phyloP scores from a whole-genome alignment of 2,113 vertebrate genomes.

The Apeltes quadracus region DNA sequence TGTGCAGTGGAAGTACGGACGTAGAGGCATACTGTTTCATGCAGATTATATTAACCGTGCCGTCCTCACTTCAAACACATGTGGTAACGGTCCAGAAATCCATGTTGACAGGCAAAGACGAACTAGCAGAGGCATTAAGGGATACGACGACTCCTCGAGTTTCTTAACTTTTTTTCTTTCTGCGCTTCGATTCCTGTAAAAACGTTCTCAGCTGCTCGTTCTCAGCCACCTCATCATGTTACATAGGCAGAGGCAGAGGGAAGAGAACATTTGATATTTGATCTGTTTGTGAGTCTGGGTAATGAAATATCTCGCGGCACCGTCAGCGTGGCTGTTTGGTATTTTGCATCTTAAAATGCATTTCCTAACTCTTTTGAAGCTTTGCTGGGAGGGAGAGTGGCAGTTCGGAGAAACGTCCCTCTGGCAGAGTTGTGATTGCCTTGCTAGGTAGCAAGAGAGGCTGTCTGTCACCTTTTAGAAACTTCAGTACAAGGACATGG shows the following conservation, averaged over 20 bases:
- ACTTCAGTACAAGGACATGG: slow-evolving; percentile 73
- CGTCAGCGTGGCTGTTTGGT: slow-evolving; percentile 61
- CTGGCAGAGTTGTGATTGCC: slow-evolving; percentile 58
- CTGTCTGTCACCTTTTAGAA: slow-evolving; percentile 74
- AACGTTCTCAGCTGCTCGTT: slow-evolving; percentile 63
- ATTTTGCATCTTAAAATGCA: slow-evolving; percentile 68
- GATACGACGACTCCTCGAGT: slow-evolving; percentile 65
- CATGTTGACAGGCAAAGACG: slow-evolving; percentile 65
- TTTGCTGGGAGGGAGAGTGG: slow-evolving; percentile 45
- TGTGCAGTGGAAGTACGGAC: slow-evolving; percentile 24
- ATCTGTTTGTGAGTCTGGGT: slow-evolving; percentile 64
- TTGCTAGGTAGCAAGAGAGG: slow-evolving; percentile 48
- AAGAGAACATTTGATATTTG: slow-evolving; percentile 65
- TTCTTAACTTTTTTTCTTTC: slow-evolving; percentile 56
- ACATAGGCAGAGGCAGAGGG: slow-evolving; percentile 61
- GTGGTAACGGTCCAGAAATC: slow-evolving; percentile 58
- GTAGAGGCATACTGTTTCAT: slow-evolving; percentile 57
- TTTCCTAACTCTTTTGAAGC: slow-evolving; percentile 58
- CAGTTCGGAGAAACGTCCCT: slow-evolving; percentile 36
- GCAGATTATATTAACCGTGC: slow-evolving; percentile 60
- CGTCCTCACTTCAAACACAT: slow-evolving; percentile 71
- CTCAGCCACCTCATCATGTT: slow-evolving; percentile 68
- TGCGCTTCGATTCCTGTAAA: slow-evolving; percentile 61
- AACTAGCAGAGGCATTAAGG: slow-evolving; percentile 71
- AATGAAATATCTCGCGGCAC: slow-evolving; percentile 67